Percentiles rank a stretch among this genome's conserved stretches.
Evolutionary conservation across 2,888 invertebrate species (phyloP).

Genomic region (Drosophila algonquin): DNA sequence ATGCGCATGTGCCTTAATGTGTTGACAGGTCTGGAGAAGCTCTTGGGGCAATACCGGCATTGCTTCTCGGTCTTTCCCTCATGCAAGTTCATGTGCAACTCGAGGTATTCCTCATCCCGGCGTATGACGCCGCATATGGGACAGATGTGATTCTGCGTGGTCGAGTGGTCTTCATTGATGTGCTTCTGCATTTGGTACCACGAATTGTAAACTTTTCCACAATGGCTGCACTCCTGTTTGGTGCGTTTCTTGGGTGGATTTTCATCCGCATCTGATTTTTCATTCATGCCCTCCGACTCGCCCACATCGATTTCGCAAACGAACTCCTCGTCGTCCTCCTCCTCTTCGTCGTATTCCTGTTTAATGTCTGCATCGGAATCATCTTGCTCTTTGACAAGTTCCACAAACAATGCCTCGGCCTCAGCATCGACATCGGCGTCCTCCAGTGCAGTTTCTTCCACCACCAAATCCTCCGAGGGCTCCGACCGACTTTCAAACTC

Average conservation of each 20-base stretch:
- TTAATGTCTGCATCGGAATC: conserved; percentile 53
- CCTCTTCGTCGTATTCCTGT: conserved; percentile 54
- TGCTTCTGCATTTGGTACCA: conserved; percentile 75
- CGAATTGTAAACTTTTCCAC: conserved; percentile 66
- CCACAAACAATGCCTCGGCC: conserved; percentile 66
- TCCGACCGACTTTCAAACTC: conserved; percentile 42
- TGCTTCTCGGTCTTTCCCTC: conserved; percentile 83
- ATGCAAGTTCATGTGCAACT: conserved; percentile 82
- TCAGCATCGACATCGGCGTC: conserved; percentile 55
- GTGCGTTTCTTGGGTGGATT: conserved; percentile 52
- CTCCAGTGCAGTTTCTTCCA: conserved; percentile 46
- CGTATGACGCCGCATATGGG: conserved; percentile 78
- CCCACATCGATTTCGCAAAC: conserved; percentile 41
- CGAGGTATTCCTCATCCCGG: conserved; percentile 81
- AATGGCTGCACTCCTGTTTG: conserved; percentile 62
- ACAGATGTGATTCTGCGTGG: conserved; percentile 65
- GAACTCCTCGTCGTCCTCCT: conserved; percentile 53
- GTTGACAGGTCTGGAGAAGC: conserved; percentile 80
- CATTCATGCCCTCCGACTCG: conserved; percentile 30
- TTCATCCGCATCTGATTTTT: conserved; percentile 39
- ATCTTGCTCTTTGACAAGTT: conserved; percentile 62
- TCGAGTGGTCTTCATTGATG: conserved; percentile 71
- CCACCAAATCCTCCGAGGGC: conserved; percentile 40
- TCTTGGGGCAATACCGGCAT: conserved; percentile 81
- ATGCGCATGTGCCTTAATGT: conserved; percentile 82